Percentiles rank a stretch among this genome's conserved stretches.
phyloP scores from a whole-genome alignment of 2,113 vertebrate genomes.

The Chauna torquata region DNA sequence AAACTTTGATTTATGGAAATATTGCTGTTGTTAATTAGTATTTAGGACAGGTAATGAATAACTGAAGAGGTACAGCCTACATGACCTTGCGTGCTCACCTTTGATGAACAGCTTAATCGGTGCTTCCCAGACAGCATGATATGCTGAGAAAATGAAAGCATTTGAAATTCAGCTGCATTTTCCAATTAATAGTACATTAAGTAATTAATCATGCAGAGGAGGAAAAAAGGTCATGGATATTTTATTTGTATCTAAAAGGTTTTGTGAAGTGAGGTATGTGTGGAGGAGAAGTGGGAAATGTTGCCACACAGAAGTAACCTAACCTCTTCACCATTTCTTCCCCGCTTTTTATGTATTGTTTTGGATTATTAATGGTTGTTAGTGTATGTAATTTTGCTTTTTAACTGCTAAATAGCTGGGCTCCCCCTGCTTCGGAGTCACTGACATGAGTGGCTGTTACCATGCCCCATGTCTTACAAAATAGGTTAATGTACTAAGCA shows the following conservation, averaged over 20 bases:
- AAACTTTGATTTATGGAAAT: conserved; percentile 83
- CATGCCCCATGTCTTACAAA: neutral
- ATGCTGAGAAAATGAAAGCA: conserved; percentile 88
- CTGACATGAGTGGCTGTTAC: neutral
- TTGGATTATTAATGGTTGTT: neutral
- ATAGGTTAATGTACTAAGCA: neutral
- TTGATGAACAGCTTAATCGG: conserved; percentile 83
- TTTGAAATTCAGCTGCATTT: conserved; percentile 88
- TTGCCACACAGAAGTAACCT: conserved; percentile 21
- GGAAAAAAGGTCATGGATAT: conserved; percentile 77
- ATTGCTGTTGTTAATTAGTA: conserved; percentile 80
- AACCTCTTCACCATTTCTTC: neutral
- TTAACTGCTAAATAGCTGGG: neutral
- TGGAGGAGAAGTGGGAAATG: neutral
- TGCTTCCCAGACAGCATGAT: conserved; percentile 83
- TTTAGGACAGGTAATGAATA: conserved; percentile 78
- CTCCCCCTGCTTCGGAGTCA: neutral
- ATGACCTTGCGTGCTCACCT: conserved; percentile 85
- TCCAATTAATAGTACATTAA: conserved; percentile 95
- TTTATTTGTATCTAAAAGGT: conserved; percentile 70
- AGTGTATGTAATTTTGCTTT: neutral
- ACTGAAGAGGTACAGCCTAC: conserved; percentile 72
- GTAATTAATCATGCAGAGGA: conserved; percentile 93
- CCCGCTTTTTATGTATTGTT: neutral
- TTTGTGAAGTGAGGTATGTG: conserved; percentile 17